phyloP scores from a whole-genome alignment of 35 echinoderm and acorn worm species.

The Hemicentrotus pulcherrimus region DNA sequence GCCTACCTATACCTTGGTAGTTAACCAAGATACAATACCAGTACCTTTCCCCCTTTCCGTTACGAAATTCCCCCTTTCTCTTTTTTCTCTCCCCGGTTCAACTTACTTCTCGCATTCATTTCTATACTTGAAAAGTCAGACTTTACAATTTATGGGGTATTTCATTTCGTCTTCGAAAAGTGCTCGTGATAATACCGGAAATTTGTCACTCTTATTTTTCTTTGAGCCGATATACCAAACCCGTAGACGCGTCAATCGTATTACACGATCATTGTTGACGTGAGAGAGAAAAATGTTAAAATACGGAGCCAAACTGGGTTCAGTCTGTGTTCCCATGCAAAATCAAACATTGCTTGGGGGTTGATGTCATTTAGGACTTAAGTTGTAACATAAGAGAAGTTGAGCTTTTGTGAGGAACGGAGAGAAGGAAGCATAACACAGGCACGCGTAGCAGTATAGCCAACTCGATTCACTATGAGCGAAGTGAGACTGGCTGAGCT shows the following conservation, averaged over 20 bases:
- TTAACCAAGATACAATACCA: neutral
- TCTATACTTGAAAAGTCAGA: neutral
- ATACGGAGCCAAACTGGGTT: neutral
- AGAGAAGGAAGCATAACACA: conserved; percentile 33
- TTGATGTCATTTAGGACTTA: conserved; percentile 32
- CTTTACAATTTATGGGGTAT: conserved; percentile 2
- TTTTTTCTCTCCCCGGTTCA: neutral
- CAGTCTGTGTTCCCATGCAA: conserved; percentile 38
- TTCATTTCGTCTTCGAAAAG: neutral
- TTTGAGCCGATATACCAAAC: neutral
- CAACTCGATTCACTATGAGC: neutral
- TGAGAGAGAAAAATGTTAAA: neutral
- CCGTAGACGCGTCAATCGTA: conserved; percentile 1
- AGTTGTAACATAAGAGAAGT: conserved; percentile 37
- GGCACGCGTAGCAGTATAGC: conserved; percentile 26
- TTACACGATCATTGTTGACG: conserved; percentile 17
- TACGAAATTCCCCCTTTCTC: neutral
- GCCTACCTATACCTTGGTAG: neutral
- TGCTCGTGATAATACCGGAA: neutral
- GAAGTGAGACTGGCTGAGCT: neutral
- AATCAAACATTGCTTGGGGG: conserved; percentile 32
- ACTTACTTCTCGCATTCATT: neutral
- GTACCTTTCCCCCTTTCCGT: neutral
- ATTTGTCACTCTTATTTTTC: conserved; percentile 1
- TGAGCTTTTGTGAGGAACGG: conserved; percentile 27